Base-by-base conservation (phyloP, 64 coral and sea anemone species). In the Stylophora pistillata region DNA sequence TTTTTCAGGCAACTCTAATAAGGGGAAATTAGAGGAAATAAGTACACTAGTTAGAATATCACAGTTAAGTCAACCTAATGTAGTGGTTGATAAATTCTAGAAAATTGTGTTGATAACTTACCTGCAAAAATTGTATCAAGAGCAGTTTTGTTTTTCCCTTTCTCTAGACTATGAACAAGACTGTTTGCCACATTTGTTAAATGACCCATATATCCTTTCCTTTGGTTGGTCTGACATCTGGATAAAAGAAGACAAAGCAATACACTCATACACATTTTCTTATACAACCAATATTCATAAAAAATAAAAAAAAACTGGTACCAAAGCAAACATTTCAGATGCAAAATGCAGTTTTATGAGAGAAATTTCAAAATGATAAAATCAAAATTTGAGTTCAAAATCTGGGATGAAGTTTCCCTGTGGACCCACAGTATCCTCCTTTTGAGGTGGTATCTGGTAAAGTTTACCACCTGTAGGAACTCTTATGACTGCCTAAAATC, bases 151-250 rank as follows among this genome's bases (percentile, higher is more conserved):
- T 99, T 99, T 57, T 91, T 99, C 3, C 97, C 97, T 78, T 88
- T 95, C 72, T 99, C 93, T 61, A 89, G 47, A 57, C 73, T 79
- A 33, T 78, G 59, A 10, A 85, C 94, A 81, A 99, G 55, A 55
- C 86, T 66, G 89, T 99, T 99, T 27, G 97, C 97, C 63, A 99
- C 95, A 65, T 95, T 99, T 52, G 97, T 95, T 56, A 99, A 80
- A 74, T 99, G 97, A 31, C 97, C 97, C 97, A 99, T 99, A 23
- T 99, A 95, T 23, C 97, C 97, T 59, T 84, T 92, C 15, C 89
- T 79, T 5, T 92, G 76, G 33, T 70, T 84, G 23, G 10, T 25
- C 32, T 41, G 80, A 20, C 61, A 14, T 27, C 80, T 84, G 33
- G 17, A 54, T 69, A 53, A 79, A 79, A 30, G 4, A 29, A 79